These are phyloP conservation scores for Graphium colonna DNA, from an alignment of 2,888 invertebrate species.

Conservation along the genomic window DNA sequence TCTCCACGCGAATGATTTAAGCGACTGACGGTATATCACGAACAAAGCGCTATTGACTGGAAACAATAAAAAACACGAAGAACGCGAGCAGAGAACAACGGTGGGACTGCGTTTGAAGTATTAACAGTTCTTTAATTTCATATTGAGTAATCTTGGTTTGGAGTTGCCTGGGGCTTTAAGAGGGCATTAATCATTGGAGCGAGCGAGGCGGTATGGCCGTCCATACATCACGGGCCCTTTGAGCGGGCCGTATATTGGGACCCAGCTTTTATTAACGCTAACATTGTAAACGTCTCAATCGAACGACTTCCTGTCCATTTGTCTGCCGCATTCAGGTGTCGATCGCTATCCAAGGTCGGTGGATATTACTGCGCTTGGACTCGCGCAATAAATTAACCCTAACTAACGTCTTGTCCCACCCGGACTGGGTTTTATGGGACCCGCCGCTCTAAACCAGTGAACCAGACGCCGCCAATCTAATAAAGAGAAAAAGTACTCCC, in stretches of 20 bases:
- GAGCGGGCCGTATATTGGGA: conserved; percentile 59
- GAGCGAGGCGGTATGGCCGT: conserved; percentile 39
- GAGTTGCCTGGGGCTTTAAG: conserved; percentile 39
- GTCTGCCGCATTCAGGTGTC: conserved; percentile 35
- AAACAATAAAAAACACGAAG: conserved; percentile 31
- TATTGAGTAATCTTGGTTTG: conserved; percentile 31
- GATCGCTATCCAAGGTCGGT: conserved; percentile 42
- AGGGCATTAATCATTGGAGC: conserved; percentile 64
- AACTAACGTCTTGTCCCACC: conserved; percentile 70
- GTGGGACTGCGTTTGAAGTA: conserved; percentile 38
- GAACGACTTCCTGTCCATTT: conserved; percentile 64
- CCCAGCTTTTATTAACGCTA: conserved; percentile 60
- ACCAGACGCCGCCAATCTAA: conserved; percentile 46
- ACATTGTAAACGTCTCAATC: conserved; percentile 71
- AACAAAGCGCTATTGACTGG: conserved; percentile 37
- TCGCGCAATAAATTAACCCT: conserved; percentile 75
- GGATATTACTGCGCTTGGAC: conserved; percentile 52
- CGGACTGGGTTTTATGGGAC: conserved; percentile 55
- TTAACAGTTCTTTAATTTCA: conserved; percentile 49
- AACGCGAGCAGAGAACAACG: conserved; percentile 3
- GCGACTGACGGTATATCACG: conserved; percentile 27
- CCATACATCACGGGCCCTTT: conserved; percentile 64
- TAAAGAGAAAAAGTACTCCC: conserved; percentile 60
- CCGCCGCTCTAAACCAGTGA: conserved; percentile 31
- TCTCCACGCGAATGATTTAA: conserved; percentile 42